Conservation (phyloP, 1,140 invertebrate genomes). For the Zaprionus tsacasi region DNA sequence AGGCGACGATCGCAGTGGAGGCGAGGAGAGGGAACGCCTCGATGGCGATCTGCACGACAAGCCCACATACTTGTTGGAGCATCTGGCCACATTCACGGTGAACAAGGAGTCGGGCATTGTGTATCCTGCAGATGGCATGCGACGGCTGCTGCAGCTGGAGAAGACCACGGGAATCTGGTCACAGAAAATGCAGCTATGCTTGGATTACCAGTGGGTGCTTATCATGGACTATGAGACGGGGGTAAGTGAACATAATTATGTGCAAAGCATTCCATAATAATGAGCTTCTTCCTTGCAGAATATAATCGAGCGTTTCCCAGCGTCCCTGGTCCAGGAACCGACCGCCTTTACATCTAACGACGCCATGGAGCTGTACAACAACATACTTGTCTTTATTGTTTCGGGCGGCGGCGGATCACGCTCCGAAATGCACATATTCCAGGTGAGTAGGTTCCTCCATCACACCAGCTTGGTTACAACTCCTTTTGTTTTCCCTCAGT, state of each 20-base stretch:
- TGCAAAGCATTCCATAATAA: neutral
- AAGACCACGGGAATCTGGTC: conserved; percentile 98
- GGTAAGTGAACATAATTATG: conserved; percentile 86
- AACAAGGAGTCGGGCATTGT: conserved; percentile 94
- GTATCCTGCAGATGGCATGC: conserved; percentile 97
- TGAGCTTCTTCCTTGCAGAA: conserved; percentile 87
- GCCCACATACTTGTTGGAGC: conserved; percentile 95
- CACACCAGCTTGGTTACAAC: neutral
- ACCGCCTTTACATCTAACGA: conserved; percentile 98
- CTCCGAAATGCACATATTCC: conserved; percentile 99
- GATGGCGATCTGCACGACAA: conserved; percentile 85
- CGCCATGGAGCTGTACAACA: conserved; percentile 98
- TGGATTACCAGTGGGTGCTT: conserved; percentile 95
- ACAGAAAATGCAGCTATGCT: conserved; percentile 97
- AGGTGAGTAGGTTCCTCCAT: conserved; percentile 84
- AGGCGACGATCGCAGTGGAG: conserved; percentile 78
- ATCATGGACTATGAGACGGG: conserved; percentile 98
- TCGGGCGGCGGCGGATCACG: conserved; percentile 87
- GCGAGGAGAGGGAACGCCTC: conserved; percentile 72
- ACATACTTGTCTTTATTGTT: conserved; percentile 98
- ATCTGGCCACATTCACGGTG: conserved; percentile 98
- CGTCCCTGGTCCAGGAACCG: conserved; percentile 95
- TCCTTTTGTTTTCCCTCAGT: conserved; percentile 84
- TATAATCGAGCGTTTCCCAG: conserved; percentile 97
- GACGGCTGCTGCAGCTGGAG: conserved; percentile 96